A percentile compares a stretch with the other conserved stretches of the same genome.
These are phyloP conservation scores for Atethmia centrago DNA, from an alignment of 2,888 invertebrate species.

Conservation along the genomic window DNA sequence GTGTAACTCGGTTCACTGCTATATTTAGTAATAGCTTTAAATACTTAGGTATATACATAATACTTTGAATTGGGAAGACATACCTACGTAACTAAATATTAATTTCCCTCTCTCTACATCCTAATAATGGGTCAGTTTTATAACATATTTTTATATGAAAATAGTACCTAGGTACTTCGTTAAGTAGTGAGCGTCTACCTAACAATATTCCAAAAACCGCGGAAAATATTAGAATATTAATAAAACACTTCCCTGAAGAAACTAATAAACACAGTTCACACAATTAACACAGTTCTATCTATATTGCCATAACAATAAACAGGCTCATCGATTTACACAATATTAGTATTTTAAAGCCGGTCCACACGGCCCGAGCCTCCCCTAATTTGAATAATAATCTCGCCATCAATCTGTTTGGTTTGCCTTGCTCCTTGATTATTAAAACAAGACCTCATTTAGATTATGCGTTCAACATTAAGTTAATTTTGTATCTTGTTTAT, in stretches of 20 bases:
- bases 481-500: conserved; percentile 59
- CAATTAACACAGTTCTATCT: conserved; percentile 57
- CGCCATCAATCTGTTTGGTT: conserved; percentile 77
- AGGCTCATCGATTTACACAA: conserved; percentile 61
- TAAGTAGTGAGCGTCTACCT: not conserved
- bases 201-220: not conserved
- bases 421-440: conserved; percentile 75
- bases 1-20: no score
- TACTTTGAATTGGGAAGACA: not conserved
- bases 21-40: not conserved
- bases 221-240: not conserved
- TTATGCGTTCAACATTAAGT: conserved; percentile 66
- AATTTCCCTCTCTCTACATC: not conserved
- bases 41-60: not conserved
- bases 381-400: conserved; percentile 80
- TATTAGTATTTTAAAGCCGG: conserved; percentile 59
- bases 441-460: conserved; percentile 78
- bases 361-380: conserved; percentile 67
- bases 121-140: not conserved
- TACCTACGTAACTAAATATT: not conserved
- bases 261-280: conserved; percentile 52
- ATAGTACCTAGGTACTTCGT: not conserved
- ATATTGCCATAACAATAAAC: conserved; percentile 64
- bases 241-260: conserved; percentile 33
- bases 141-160: not conserved